Base-by-base conservation (phyloP, 37 sponge, comb jelly and placozoan species). In the Eunapius fragilis region DNA sequence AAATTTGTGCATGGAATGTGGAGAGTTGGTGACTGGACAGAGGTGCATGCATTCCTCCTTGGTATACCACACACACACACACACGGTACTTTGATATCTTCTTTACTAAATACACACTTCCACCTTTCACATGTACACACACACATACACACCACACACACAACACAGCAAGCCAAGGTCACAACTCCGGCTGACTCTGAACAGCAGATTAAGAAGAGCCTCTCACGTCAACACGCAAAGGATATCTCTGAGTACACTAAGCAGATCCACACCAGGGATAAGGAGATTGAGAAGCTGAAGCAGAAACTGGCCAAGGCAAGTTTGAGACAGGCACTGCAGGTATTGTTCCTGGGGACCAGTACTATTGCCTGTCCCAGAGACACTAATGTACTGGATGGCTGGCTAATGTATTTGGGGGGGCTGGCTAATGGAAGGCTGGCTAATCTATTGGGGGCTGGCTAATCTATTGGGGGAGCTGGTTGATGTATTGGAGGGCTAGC, bases 201-300 rank as follows among this genome's bases (percentile, higher is more conserved):
- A 48, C 75, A 78, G 30, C 72, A 27, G 35, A 7, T 74, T 31
- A 79, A 76, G 76, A 82, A 75, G 80, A 71, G 37, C 19, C 70
- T 91, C 7, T 71, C 85, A 1, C 68, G 92, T 7, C 95, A 94
- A 67, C 95, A 91, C 27, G 88, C 85, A 70, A 94, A 91, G 70
- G 95, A 94, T 22, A 79, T 88, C 68, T 49, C 70, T n/a, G 91
- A 94, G 25, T 89, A 94, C 87, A 91, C 83, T 34, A 88, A 85
- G 47, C 87, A 94, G 84, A 76, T 94, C 36, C 76, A 74, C 37
- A 83, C 68, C 72, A 94, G 87, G 72, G 91, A 94, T 67, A 85
- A 70, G 69, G 91, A 94, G 72, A 34, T 89, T 2, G 76, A 79
- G 0, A 41, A 28, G 23, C 84, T 94, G 25, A 90, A 69, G 71